Base-by-base conservation (phyloP, 2,888 invertebrate genomes). In the Schizaphis graminum region DNA sequence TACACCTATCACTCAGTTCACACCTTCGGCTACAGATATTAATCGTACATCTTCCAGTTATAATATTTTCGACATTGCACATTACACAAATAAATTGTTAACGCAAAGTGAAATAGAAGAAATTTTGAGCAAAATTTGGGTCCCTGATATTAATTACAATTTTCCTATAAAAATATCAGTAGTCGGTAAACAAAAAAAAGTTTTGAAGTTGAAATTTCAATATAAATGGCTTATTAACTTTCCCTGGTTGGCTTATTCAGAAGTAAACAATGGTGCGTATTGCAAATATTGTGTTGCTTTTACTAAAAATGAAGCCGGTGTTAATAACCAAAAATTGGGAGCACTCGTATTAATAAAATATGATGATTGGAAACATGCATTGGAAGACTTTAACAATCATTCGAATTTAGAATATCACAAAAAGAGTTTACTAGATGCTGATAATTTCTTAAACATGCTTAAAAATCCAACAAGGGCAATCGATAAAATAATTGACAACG, bases 191-290 rank as follows among this genome's bases (percentile, higher is more conserved):
- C 28, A 87, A 87, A 28, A 87, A 87, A 49, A 87, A 87, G 49
- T 87, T 49, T 47, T 87, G n/a, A 91, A 84, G 28, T 91, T 91
- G n/a, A 92, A 92, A 92, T 92, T 92, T 86, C 92, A 92, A 87
- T 57, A 56, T 57, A 85, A 86, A 56, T 92, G 87, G 86, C 47
- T 92, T 26, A n/a, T 56, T 28, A 87, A 85, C 26, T 86, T n/a
- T 57, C n/a, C 35, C n/a, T 89, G 88, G 93, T 86, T 92, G 47
- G 92, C 87, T 0, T 92, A 92, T 86, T 92, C 87, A 41, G 41
- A 84, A 53, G 41, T 56, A 44, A 41, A 57, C 0, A 86, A 92
- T 56, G 87, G 92, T 53, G 87, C 26, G 11, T 92, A 56, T 61
- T 92, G 92, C 57, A 85, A 87, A 86, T 86, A 85, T 86, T 92